Evolutionary conservation across 2,797 vertebrate species (phyloP), one percentile per base, ranked within the genome.

Genomic region (Falco naumanni): DNA sequence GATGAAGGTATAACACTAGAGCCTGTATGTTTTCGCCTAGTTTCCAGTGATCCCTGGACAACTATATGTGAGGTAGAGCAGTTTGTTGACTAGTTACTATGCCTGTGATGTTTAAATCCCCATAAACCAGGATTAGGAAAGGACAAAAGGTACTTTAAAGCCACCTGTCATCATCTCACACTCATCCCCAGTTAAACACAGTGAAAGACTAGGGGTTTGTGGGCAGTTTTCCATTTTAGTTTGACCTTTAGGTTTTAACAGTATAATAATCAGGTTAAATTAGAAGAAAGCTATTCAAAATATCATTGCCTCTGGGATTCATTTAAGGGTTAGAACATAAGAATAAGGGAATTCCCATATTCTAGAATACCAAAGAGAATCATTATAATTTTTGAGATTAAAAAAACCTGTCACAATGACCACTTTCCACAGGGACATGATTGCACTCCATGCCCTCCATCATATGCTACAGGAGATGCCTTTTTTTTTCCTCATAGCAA

Each of bases 71-170:
- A 90, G 72, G 84, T 11, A 90, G 76, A 63, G 69, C 69, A 76
- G 75, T 93, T 69, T 75, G 82, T 45, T 79, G 66, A 91, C 74
- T 88, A 91, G 70, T 93, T 88, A 92, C 48, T 80, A 91, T 70
- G 85, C 19, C 90, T 5, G 10, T 91, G 89, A 95, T 94, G 89
- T 89, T 95, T 95, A 96, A 96, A 95, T 96, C 93, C 90, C 72
- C 85, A 60, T 96, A 90, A 97, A 96, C 47, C 85, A 84, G 95
- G 95, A 97, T 96, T 96, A 96, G 56, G 69, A 89, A 88, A 84
- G 94, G 94, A 96, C 96, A 96, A 96, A 95, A 89, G 79, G 95
- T 95, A 96, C 85, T 96, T 95, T 95, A 95, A 97, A 97, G 91
- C 79, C 93, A 97, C 95, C 95, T 96, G 92, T 93, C 96, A 95